Evolutionary conservation across 37 sponge, comb jelly and placozoan genomes (phyloP), one percentile per base, ranked within the genome.

Genomic region (Axinella damicornis): DNA sequence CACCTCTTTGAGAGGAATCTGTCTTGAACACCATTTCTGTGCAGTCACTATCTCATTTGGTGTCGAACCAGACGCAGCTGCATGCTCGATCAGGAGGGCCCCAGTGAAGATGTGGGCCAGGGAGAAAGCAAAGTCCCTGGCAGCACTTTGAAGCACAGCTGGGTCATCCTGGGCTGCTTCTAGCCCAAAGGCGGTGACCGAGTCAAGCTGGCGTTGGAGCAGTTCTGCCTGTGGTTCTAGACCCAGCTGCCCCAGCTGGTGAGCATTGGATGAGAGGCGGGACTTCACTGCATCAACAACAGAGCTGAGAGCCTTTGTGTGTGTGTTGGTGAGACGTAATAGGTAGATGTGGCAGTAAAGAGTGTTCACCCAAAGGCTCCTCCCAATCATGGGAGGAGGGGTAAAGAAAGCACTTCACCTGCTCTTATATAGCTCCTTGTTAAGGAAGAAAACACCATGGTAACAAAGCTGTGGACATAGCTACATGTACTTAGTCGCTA

Each of bases 121-220:
- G 31, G 81, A 79, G 69, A 82, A 65, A 30, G 91, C 78, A 34
- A 93, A 77, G 60, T 96, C 96, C 62, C 96, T 84, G 22, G 96
- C 91, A 0, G 96, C 96, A 19, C 22, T 56, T 13, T 79, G 73
- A 57, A 92, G 12, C 17, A 74, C 19, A 11, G 53, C 20, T 0
- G 74, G 56, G 58, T 79, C 85, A 1, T 40, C 52, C 28, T 11
- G 18, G 16, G 31, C 37, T 22, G 69, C 35, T 17, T 39, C 12
- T 56, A 35, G 52, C 11, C 21, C 61, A 60, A 90, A 79, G 21
- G 46, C 41, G 69, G 38, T 0, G 18, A 85, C 31, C 20, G 19
- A 11, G 61, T 79, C 46, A n/a, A 72, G 4, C 56, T 65, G 63
- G 14, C 54, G 31, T 33, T 57, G 28, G 22, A 86, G 68, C 18